Base-by-base conservation (phyloP, 2,888 invertebrate genomes). In the Sipunculus nudus region DNA sequence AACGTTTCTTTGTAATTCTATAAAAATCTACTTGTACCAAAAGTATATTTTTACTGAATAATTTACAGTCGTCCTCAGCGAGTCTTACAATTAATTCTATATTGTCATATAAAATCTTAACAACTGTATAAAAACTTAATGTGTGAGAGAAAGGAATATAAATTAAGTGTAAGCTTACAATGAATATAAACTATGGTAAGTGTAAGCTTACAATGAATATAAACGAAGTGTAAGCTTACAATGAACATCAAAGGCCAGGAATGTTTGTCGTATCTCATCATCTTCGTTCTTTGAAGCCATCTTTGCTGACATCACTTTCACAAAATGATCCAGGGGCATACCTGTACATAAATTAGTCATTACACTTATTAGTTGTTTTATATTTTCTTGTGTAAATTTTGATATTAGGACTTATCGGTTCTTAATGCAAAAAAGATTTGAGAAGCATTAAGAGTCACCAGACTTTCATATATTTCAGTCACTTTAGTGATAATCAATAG, bases 211-310 rank as follows among this genome's bases (percentile, higher is more conserved):
- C 41, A 31, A 58, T 48, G n/a, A 31, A 29, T 25, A 29, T 47
- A 23, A n/a, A 38, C 21, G 21, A 35, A 23, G 13, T 35, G 23
- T 13, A 35, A 10, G 65, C 75, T 71, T 72, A 78, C 78, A 78
- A n/a, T 75, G 73, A 28, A 66, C 65, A 62, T 81, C 81, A 71
- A 80, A 78, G 3, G 78, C 76, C 69, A 80, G 72, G 60, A 81
- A 81, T 16, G 75, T 75, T 52, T 76, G 77, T 54, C 81, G 64
- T 1, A 80, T 79, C 39, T 77, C 73, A 19, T 80, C 78, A 70
- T 79, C 78, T 54, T 75, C 71, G 63, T 80, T 78, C 26, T 60
- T 62, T 46, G 62, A 70, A 2, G 58, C 60, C 57, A 78, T 53
- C 63, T 77, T 79, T 23, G 72, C 68, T 21, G 63, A 57, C 75